Evolutionary conservation across 2,888 invertebrate genomes (phyloP), one percentile per base, ranked within the genome.

Genomic region (Unio pictorum): DNA sequence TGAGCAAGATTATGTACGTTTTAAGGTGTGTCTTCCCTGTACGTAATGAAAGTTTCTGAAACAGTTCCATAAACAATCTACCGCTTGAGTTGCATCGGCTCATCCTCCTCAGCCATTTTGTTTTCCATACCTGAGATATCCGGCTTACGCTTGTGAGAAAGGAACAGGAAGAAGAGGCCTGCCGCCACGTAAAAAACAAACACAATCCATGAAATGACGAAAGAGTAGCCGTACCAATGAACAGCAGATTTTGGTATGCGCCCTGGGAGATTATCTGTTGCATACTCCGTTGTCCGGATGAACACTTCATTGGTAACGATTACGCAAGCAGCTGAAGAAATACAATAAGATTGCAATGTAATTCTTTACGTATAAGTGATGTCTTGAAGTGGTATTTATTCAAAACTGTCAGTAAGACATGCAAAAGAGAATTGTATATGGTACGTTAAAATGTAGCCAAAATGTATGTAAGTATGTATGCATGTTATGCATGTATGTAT

Each of bases 231-330:
- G 89, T 93, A 95, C 68, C 92, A 92, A 83, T 94, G 92, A 34
- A 91, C 90, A 18, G 94, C 93, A 58, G 92, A 92, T 57, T 91
- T 91, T 0, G 95, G 95, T 88, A 94, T 94, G 1, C 93, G 91
- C 74, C 92, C 93, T 74, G 92, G 92, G 45, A 94, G 91, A 87
- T 93, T 91, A 71, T 93, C 92, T 79, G 92, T 92, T 83, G 95
- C 94, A 86, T 94, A 94, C 66, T 94, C 93, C 64, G 94, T 93
- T 0, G 94, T 92, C 5, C 94, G 93, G 82, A 94, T 92, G 74
- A 95, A 92, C 0, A 96, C 95, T 91, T 96, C 95, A 61, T 95
- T 93, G 56, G 95, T 95, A 1, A 95, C 95, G 80, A 96, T 92
- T 20, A 94, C 93, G 74, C 95, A 94, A 4, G 94, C 93, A 68